These are phyloP conservation scores for Protophormia terraenovae DNA, from an alignment of 2,888 invertebrate genomes.

Conservation along the genomic window DNA sequence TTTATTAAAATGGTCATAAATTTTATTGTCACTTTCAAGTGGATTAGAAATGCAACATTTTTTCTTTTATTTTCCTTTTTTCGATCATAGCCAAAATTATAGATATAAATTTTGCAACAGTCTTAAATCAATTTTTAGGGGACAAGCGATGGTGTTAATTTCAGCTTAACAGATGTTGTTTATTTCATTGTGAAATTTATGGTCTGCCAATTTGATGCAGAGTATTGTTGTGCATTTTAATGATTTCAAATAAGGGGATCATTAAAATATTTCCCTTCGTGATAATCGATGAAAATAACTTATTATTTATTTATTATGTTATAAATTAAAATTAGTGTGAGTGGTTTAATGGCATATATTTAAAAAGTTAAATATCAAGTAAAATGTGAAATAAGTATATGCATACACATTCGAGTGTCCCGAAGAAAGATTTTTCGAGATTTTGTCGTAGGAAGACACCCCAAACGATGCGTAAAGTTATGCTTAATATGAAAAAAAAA, in stretches of 20 bases:
- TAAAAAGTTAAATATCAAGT: too few species aligned
- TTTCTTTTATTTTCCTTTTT: not conserved
- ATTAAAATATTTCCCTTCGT: too few species aligned
- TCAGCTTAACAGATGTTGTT: slow-evolving; percentile 46
- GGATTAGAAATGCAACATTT: slow-evolving; percentile 58
- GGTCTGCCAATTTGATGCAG: not conserved
- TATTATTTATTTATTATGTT: too few species aligned
- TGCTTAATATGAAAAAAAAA: too few species aligned
- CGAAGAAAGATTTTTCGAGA: too few species aligned
- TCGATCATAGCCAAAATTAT: not conserved
- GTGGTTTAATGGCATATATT: too few species aligned
- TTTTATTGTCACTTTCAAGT: slow-evolving; percentile 67
- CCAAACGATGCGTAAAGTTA: too few species aligned
- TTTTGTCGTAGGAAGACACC: too few species aligned
- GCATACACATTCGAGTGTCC: too few species aligned
- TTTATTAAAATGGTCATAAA: slow-evolving; percentile 65
- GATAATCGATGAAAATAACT: too few species aligned
- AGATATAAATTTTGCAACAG: slow-evolving; percentile 10
- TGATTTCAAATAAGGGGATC: not conserved
- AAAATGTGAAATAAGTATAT: too few species aligned
- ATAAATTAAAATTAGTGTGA: too few species aligned
- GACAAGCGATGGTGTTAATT: slow-evolving; percentile 44
- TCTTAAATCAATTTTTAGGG: slow-evolving; percentile 46
- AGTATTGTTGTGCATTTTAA: not conserved
- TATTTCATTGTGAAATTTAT: slow-evolving; percentile 32